Evolutionary conservation across 2,113 vertebrate genomes (phyloP).

Genomic region (Oryzias celebensis): DNA sequence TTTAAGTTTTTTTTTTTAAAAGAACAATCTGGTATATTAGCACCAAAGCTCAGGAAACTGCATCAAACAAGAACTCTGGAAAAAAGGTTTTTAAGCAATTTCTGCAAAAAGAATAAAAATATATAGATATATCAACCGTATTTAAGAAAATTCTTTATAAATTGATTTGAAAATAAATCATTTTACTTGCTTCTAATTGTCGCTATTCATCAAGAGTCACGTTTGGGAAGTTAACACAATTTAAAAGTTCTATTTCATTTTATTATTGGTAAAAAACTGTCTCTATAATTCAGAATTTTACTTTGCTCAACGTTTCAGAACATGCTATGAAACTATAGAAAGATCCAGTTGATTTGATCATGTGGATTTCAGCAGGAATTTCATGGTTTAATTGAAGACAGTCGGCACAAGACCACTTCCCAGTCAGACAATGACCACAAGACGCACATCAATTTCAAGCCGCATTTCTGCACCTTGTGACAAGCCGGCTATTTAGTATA

Average conservation of each 20-base stretch:
- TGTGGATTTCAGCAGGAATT: neutral
- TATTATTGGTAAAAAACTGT: no score
- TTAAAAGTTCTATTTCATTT: neutral
- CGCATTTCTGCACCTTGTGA: conserved; percentile 16
- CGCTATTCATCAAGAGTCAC: neutral
- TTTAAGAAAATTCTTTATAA: no score
- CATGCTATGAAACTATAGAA: neutral
- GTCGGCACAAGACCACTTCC: neutral
- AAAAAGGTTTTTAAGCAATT: no score
- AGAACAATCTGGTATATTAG: no score
- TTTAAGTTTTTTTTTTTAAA: no score
- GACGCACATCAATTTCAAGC: conserved; percentile 23
- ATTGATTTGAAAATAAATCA: no score
- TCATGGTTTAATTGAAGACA: neutral
- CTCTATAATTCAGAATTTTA: no score
- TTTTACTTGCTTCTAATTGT: neutral
- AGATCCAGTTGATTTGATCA: neutral
- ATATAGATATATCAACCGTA: no score
- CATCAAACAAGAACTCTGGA: no score
- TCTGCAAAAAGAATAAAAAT: no score
- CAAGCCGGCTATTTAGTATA: conserved; percentile 5
- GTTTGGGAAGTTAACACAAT: neutral
- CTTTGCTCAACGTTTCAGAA: no score
- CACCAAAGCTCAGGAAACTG: no score
- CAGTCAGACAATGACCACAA: conserved; percentile 21